Percentiles rank a stretch among this genome's conserved stretches.
Evolutionary conservation across 2,888 invertebrate species (phyloP).

Genomic region (Tetragnatha montana): DNA sequence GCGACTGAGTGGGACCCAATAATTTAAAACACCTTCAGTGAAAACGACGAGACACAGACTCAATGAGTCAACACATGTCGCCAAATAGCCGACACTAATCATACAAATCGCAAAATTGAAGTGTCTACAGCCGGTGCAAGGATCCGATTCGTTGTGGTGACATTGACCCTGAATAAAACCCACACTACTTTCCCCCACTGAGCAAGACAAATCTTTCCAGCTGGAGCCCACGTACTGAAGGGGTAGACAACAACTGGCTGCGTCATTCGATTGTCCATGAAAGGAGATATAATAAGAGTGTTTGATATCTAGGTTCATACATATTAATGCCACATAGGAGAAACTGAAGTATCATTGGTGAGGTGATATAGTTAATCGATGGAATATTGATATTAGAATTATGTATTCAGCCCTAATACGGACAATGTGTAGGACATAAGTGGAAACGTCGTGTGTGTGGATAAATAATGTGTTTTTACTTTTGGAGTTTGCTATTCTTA

Average conservation of each 20-base stretch:
- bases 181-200: constrained; percentile 2
- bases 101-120: not conserved
- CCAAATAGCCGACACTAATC: too few species aligned
- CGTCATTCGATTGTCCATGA: constrained; percentile 10
- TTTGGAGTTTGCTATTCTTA: too few species aligned
- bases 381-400: not conserved
- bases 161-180: constrained; percentile 48
- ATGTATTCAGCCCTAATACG: too few species aligned
- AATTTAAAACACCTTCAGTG: too few species aligned
- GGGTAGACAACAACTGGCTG: not conserved
- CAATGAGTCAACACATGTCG: too few species aligned
- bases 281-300: constrained; percentile 23
- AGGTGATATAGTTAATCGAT: not conserved
- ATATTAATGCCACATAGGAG: not conserved
- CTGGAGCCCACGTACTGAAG: constrained; percentile 9
- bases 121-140: not conserved
- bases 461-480: too few species aligned
- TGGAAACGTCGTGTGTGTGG: too few species aligned
- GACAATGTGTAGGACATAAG: too few species aligned
- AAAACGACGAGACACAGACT: too few species aligned
- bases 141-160: not conserved
- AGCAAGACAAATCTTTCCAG: constrained; percentile 2
- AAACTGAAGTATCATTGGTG: not conserved
- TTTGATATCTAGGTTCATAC: not conserved
- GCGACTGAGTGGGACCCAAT: too few species aligned